Base-by-base conservation (phyloP, 2,888 invertebrate genomes). In the Parasteatoda lunata region DNA sequence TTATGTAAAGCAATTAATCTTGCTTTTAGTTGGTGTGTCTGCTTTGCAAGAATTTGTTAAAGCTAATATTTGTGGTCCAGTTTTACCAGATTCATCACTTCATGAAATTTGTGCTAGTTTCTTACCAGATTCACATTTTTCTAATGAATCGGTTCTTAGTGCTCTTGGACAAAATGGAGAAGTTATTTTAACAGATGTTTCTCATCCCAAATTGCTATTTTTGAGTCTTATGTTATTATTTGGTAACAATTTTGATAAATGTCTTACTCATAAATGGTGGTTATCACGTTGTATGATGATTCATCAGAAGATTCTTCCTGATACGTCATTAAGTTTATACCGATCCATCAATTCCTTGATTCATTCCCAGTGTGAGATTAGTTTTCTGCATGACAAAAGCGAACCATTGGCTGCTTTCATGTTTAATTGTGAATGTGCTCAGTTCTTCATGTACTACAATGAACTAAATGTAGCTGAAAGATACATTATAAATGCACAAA, bases 51-150 rank as follows among this genome's bases (percentile, higher is more conserved):
- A 94, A 49, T 97, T 97, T 92, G 94, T 96, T 78, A 95, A 96
- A 91, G 93, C 93, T 78, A 97, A 97, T 92, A 97, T 96, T 94
- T 95, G 95, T 76, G 96, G 97, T 0, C 96, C 96, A 3, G 90
- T 89, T n/a, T 88, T 30, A 9, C 76, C 47, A 70, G 65, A 66
- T 76, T 83, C 11, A 65, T 13, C 69, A 13, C 8, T 64, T 51
- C 13, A 90, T 90, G 6, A 48, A 30, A 15, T 76, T 48, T 68
- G 59, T 68, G 9, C 30, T 15, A 59, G 59, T n/a, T 59, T 59
- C 9, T n/a, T 59, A 4, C 59, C 59, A 0, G n/a, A 52, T 54
- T 3, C n/a, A 66, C 54, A n/a, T 77, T 59, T 13, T 77, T n/a
- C 66, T 9, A n/a, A 68, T 47, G 8, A 52, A 11, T 13, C 45